Conservation (phyloP, 2,888 invertebrate species). For the Rapana venosa region DNA sequence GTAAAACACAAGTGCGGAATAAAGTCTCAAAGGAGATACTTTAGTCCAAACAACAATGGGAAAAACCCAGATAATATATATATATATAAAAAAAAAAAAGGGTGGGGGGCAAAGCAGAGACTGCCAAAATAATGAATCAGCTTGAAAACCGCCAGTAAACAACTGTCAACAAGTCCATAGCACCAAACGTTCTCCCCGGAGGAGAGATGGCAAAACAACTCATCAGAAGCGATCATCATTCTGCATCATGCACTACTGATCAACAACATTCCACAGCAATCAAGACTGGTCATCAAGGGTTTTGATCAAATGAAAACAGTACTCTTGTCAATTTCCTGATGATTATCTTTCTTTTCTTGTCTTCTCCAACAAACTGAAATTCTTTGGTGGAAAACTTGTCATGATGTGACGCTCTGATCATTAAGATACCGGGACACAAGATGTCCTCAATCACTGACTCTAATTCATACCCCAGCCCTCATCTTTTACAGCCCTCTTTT, state of each 20-base stretch:
- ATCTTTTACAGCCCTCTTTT: too few relatives aligned
- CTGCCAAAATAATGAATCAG: constrained; percentile 26
- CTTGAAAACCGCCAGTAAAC: constrained; percentile 33
- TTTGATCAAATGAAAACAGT: background rate
- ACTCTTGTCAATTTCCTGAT: background rate
- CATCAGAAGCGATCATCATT: constrained; percentile 32
- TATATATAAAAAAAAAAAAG: background rate
- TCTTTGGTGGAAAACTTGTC: constrained; percentile 12
- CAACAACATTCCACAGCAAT: constrained; percentile 18
- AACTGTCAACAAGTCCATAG: constrained; percentile 25
- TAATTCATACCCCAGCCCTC: too few relatives aligned
- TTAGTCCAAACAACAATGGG: background rate
- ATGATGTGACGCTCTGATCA: constrained; percentile 10
- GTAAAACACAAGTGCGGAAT: background rate
- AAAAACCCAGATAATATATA: constrained; percentile 10
- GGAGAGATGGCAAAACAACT: constrained; percentile 11
- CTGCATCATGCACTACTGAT: constrained; percentile 29
- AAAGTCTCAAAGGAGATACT: constrained; percentile 12
- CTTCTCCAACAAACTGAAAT: background rate
- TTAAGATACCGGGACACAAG: background rate
- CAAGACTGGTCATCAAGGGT: constrained; percentile 30
- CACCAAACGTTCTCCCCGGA: constrained; percentile 25
- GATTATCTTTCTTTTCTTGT: background rate
- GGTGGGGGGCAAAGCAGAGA: background rate
- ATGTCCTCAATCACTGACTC: too few relatives aligned